These are phyloP conservation scores for Protophormia terraenovae DNA, from an alignment of 2,888 invertebrate genomes.

Conservation along the genomic window DNA sequence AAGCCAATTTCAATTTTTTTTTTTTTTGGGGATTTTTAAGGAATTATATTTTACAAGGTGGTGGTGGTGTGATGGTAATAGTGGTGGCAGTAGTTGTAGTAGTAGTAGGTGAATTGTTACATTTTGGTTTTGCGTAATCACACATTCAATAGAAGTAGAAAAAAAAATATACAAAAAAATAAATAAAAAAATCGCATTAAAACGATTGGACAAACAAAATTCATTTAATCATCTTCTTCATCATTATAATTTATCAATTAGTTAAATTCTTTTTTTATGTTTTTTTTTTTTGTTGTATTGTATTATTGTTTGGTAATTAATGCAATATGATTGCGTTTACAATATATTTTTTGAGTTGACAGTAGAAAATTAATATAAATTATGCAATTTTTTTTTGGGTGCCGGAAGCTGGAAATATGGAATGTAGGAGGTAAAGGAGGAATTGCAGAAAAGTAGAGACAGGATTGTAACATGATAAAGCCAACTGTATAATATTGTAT, in stretches of 20 bases:
- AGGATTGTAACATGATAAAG: no score
- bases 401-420: slow-evolving; percentile 23
- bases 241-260: slow-evolving; percentile 36
- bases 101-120: slow-evolving; percentile 35
- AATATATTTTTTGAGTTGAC: slow-evolving; percentile 6
- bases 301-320: slow-evolving; percentile 16
- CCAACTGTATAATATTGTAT: no score
- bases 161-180: slow-evolving; percentile 60
- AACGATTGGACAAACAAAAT: slow-evolving; percentile 58
- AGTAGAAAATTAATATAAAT: not conserved
- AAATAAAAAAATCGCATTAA: slow-evolving; percentile 65
- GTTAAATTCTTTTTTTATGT: slow-evolving; percentile 20
- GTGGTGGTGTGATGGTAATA: not conserved
- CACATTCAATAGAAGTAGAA: slow-evolving; percentile 62
- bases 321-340: not conserved
- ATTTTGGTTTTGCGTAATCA: slow-evolving; percentile 42
- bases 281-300: slow-evolving; percentile 36
- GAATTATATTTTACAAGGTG: not conserved
- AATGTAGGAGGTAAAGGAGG: not conserved
- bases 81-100: slow-evolving; percentile 10
- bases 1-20: not conserved
- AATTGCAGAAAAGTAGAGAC: no score
- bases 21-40: not conserved
- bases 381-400: slow-evolving; percentile 6
- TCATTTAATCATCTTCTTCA: slow-evolving; percentile 14